Evolutionary conservation across 2,797 vertebrate species (phyloP).

Genomic region (Psittacula echo): DNA sequence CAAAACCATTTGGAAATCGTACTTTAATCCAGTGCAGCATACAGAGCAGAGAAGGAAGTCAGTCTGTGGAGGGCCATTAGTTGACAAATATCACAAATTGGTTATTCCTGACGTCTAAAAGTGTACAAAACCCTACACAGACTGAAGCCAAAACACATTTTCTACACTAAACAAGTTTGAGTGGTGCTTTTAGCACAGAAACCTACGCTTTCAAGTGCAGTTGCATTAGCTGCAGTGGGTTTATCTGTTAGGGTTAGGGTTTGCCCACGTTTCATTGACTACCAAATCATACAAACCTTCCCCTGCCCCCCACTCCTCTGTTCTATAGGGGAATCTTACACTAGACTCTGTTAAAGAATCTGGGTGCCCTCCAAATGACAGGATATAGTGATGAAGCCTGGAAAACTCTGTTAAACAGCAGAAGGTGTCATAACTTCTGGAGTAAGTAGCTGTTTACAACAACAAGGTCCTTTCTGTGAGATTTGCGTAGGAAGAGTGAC

Average conservation of each 20-base stretch:
- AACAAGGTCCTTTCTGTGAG: not conserved
- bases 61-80: not conserved
- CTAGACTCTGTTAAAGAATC: not conserved
- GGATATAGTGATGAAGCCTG: not conserved
- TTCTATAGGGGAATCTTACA: not conserved
- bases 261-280: not conserved
- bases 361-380: not conserved
- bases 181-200: not conserved
- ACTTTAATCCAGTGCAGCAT: not conserved
- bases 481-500: not conserved
- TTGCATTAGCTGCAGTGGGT: not conserved
- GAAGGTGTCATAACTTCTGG: not conserved
- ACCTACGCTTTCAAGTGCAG: not conserved
- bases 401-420: not conserved
- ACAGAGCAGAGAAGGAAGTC: not conserved
- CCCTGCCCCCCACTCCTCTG: fast-evolving
- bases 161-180: not conserved
- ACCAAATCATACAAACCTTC: not conserved
- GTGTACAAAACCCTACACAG: not conserved
- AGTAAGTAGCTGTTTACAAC: not conserved
- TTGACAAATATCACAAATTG: not conserved
- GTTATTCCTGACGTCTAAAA: not conserved
- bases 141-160: not conserved
- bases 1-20: conserved; percentile 22
- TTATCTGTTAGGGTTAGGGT: not conserved